phyloP scores from a whole-genome alignment of 2,113 vertebrate genomes.

The Porphyrio hochstetteri region DNA sequence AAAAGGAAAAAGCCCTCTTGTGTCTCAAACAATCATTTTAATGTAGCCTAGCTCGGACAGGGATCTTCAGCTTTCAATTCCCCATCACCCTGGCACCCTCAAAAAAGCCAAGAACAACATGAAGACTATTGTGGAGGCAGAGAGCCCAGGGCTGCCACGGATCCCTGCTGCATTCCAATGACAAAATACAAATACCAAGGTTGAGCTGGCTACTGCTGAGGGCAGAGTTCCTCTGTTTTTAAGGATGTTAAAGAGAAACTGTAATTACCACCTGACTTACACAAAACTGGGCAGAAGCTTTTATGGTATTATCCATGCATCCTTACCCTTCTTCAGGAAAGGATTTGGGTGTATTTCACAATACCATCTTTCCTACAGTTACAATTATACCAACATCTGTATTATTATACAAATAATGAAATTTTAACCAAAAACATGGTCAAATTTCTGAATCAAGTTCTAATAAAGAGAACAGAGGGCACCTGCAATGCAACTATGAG shows the following conservation, averaged over 20 bases:
- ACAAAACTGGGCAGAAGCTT: background rate
- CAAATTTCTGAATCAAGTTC: background rate
- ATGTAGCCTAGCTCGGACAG: background rate
- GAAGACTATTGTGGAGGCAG: rapidly evolving
- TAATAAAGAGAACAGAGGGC: background rate
- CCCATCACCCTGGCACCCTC: background rate
- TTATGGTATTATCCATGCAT: background rate
- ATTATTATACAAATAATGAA: background rate
- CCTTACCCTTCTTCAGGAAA: background rate
- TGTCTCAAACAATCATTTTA: background rate
- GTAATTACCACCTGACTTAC: background rate
- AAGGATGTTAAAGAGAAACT: background rate
- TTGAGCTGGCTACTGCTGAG: background rate
- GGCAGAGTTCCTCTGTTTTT: background rate
- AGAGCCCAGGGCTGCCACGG: background rate
- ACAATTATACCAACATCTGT: background rate
- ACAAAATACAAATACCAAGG: background rate
- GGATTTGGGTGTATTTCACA: background rate
- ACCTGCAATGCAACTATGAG: background rate
- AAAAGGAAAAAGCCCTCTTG: background rate
- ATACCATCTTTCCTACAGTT: background rate
- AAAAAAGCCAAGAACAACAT: background rate
- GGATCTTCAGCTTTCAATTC: background rate
- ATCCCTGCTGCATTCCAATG: background rate
- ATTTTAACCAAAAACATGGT: background rate